phyloP scores from a whole-genome alignment of 2,113 vertebrate species.

The Rhea americana region DNA sequence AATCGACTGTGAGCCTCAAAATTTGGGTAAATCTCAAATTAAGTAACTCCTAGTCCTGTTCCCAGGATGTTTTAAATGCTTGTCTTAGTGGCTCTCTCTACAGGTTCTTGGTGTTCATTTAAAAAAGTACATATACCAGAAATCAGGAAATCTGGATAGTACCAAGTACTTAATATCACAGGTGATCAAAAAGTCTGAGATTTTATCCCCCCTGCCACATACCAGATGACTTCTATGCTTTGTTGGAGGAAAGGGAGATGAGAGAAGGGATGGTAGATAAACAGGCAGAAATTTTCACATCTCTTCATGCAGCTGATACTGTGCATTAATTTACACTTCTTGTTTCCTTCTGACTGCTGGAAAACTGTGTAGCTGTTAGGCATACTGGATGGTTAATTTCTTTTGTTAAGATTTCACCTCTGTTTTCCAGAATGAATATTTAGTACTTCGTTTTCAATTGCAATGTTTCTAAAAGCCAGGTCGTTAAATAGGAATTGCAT shows the following conservation, averaged over 20 bases:
- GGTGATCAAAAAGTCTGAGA: neutral
- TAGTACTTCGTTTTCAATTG: neutral
- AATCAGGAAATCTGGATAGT: neutral
- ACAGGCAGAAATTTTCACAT: neutral
- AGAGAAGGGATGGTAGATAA: neutral
- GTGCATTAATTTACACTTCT: neutral
- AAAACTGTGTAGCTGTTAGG: neutral
- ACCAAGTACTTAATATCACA: neutral
- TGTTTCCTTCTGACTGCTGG: neutral
- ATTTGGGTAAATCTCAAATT: neutral
- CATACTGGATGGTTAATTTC: neutral
- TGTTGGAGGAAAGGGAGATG: neutral
- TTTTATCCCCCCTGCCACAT: neutral
- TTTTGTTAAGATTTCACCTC: neutral
- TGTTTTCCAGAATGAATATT: neutral
- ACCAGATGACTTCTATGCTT: neutral
- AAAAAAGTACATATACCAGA: neutral
- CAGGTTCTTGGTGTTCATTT: neutral
- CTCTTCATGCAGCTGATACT: neutral
- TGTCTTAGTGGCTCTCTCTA: neutral
- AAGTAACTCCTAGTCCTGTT: neutral
- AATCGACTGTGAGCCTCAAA: neutral
- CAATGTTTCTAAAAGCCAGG: neutral
- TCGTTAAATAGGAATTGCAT: neutral
- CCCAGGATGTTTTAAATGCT: neutral